Evolutionary conservation across 2,113 vertebrate genomes (phyloP), one percentile per base, ranked within the genome.

Genomic region (Pollimyrus isidori): DNA sequence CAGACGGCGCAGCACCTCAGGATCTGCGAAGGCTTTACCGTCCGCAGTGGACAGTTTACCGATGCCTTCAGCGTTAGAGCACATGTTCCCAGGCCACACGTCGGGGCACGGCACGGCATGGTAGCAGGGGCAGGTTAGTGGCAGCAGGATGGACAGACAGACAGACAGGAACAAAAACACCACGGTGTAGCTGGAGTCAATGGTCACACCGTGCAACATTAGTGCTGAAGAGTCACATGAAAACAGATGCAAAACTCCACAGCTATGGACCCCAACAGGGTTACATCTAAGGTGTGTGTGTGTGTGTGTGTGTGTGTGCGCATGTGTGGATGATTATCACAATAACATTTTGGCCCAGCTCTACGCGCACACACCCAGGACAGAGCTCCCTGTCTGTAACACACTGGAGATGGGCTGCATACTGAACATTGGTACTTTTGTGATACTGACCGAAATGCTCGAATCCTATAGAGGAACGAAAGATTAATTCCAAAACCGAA

Each of bases 1-100:
- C 96, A 99, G 95, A 91, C 98, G 97, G 84, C 98, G 96, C 90
- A 99, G 97, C 89, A 99, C 98, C 94, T 99, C 98, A 0, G 98
- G 98, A 96, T 99, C 98, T 97, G 98, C 98, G 97, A 99, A 99
- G 96, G 98, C 98, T 99, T 99, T 99, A 95, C 98, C 98, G 97
- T 99, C 98, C 93, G 98, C 97, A 96, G 98, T 99, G 95, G 98
- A 99, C 94, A 99, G 97, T 97, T 99, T 99, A 97, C 98, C 98
- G 96, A 99, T 99, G 95, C 98, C 98, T 99, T 96, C 95, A 91
- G 89, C 50, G 93, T 91, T 92, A 93, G 69, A 39, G 88, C 7
- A 50, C 80, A n/a, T 23, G 35, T 84, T 19, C 93, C 93, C 95
- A 92, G 93, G 89, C 91, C 39, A 69, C 26, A 4, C 86, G 26